phyloP scores from a whole-genome alignment of 2,113 vertebrate species.

The Irena cyanogastra region DNA sequence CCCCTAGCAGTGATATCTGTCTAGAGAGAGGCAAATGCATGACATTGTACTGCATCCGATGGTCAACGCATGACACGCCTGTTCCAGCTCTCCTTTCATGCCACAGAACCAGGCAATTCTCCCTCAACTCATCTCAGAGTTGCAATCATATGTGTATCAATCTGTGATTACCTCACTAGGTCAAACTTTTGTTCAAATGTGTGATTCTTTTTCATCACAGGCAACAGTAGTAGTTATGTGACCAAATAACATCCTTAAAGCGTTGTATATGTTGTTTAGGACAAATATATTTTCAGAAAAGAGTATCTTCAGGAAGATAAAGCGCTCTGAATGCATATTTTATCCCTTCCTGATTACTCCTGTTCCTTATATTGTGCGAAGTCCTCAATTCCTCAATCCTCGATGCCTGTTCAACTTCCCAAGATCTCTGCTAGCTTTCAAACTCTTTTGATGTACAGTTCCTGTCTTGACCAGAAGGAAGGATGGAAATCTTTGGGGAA shows the following conservation, averaged over 20 bases:
- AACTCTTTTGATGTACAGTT: background rate
- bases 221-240: background rate
- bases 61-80: background rate
- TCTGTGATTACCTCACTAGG: background rate
- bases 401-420: background rate
- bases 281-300: background rate
- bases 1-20: background rate
- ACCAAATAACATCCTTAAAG: background rate
- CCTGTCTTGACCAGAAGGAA: background rate
- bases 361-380: background rate
- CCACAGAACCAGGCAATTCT: background rate
- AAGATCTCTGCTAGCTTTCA: background rate
- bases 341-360: background rate
- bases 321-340: background rate
- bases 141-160: background rate
- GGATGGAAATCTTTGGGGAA: background rate
- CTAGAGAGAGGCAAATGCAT: background rate
- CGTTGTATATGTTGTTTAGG: background rate
- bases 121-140: background rate
- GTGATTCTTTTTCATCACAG: background rate
- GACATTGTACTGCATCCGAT: too few species aligned
- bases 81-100: background rate
- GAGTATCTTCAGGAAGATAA: background rate
- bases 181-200: background rate
- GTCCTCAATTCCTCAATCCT: background rate